These are phyloP conservation scores for Calcarius lapponicus DNA, from an alignment of 2,797 vertebrate species.

Conservation along the genomic window DNA sequence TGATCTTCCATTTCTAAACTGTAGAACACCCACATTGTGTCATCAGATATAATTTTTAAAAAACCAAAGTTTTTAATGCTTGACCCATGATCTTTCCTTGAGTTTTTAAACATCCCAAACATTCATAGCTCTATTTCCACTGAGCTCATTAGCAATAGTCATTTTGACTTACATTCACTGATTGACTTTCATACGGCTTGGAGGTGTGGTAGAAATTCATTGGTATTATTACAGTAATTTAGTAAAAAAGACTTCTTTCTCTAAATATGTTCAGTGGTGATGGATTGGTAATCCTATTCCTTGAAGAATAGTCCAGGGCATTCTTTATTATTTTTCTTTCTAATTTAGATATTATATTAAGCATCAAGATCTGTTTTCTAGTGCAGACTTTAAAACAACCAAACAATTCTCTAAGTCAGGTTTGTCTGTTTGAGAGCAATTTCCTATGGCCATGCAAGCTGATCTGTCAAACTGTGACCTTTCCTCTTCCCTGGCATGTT, in stretches of 20 bases:
- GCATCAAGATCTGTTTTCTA: neutral
- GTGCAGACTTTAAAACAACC: neutral
- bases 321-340: neutral
- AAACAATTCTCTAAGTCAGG: neutral
- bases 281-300: neutral
- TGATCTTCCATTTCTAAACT: neutral
- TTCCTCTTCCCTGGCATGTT: conserved; percentile 21
- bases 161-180: neutral
- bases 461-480: conserved; percentile 8
- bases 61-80: fast-evolving
- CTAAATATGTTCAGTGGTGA: neutral
- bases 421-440: neutral
- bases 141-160: neutral
- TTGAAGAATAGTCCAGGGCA: neutral
- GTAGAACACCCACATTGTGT: neutral
- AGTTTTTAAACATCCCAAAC: neutral
- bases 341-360: neutral
- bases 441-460: neutral
- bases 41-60: neutral
- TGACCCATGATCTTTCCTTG: neutral
- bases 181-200: neutral
- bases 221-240: neutral
- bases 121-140: neutral
- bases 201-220: neutral
- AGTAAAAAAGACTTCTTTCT: neutral